Conservation (phyloP, 2,797 vertebrate species). For the Falco rusticolus region DNA sequence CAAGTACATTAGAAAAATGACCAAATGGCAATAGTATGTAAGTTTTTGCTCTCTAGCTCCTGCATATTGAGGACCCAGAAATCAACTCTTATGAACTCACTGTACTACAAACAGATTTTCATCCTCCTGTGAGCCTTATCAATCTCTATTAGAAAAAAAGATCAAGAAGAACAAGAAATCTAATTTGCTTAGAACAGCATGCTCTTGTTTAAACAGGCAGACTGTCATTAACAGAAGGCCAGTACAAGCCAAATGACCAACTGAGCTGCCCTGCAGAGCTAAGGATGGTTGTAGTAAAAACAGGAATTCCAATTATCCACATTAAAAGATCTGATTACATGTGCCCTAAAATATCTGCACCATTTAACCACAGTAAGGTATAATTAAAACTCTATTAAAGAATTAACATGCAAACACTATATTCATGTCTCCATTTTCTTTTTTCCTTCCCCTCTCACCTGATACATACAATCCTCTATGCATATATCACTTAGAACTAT, state of each 20-base stretch:
- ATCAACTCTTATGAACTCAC: background rate
- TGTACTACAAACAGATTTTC: background rate
- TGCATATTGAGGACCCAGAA: background rate
- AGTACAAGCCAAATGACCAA: background rate
- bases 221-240: constrained; percentile 9
- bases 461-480: background rate
- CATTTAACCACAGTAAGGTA: background rate
- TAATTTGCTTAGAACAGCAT: constrained; percentile 25
- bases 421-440: background rate
- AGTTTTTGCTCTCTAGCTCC: background rate
- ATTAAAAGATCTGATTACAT: background rate
- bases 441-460: background rate
- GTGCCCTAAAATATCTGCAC: background rate
- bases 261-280: background rate
- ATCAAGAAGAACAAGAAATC: constrained; percentile 1
- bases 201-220: constrained; percentile 25
- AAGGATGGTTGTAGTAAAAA: background rate
- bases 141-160: background rate
- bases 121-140: background rate
- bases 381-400: background rate
- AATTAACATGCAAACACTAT: background rate
- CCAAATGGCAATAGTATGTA: background rate
- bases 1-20: background rate
- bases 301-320: constrained; percentile 14
- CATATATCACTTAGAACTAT: background rate